Conservation (phyloP, 2,113 vertebrate species). For the Lycocorax pyrrhopterus region DNA sequence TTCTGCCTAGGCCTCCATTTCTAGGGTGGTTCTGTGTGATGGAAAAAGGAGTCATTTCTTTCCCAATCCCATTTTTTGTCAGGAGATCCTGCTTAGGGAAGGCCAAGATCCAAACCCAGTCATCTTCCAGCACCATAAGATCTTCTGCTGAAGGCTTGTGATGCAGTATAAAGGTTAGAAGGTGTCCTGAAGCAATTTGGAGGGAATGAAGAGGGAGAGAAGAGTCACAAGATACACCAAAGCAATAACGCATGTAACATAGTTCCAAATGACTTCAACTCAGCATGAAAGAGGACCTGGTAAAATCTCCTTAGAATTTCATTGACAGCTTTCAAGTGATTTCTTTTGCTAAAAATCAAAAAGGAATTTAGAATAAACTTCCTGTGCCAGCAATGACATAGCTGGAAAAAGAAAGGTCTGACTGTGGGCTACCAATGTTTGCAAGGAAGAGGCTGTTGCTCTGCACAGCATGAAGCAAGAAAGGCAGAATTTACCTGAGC, state of each 20-base stretch:
- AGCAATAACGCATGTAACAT: slow-evolving; percentile 15
- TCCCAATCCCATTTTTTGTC: slow-evolving; percentile 59
- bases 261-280: slow-evolving; percentile 59
- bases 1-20: slow-evolving; percentile 51
- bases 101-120: slow-evolving; percentile 65
- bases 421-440: not conserved
- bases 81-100: slow-evolving; percentile 59
- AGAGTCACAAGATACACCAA: slow-evolving; percentile 56
- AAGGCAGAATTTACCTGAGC: slow-evolving; percentile 35
- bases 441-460: slow-evolving; percentile 25
- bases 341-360: not conserved
- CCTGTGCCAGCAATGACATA: not conserved
- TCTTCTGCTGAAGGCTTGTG: slow-evolving; percentile 61
- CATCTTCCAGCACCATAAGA: slow-evolving; percentile 63
- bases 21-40: slow-evolving; percentile 25
- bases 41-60: slow-evolving; percentile 55
- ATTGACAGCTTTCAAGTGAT: not conserved
- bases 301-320: slow-evolving; percentile 27
- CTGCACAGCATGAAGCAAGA: not conserved
- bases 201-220: slow-evolving; percentile 63
- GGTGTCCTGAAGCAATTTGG: slow-evolving; percentile 61
- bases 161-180: slow-evolving; percentile 59
- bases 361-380: slow-evolving; percentile 21
- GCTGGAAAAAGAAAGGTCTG: slow-evolving; percentile 23
- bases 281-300: slow-evolving; percentile 7